Evolutionary conservation across 1,140 invertebrate genomes (phyloP).

Genomic region (Drosophila oshimai): DNA sequence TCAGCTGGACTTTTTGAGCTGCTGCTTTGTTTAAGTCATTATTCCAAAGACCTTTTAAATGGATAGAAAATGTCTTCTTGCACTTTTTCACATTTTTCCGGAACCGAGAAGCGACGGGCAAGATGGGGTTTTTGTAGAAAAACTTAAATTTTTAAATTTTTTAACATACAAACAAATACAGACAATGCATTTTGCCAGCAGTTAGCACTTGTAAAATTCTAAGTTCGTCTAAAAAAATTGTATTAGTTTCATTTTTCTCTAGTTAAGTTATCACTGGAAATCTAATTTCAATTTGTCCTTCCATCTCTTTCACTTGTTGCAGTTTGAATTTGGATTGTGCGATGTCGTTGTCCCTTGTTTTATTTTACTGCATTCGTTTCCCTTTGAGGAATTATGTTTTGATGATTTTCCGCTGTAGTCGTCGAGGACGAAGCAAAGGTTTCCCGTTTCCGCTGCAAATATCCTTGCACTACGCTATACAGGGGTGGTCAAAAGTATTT

Average conservation of each 20-base stretch:
- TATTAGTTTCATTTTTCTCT: neutral
- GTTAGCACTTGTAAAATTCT: neutral
- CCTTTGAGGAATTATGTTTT: conserved; percentile 34
- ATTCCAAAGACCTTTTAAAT: conserved; percentile 23
- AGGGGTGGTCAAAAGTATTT: too few relatives aligned
- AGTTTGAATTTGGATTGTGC: neutral
- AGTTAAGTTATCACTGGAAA: neutral
- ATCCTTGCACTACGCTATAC: neutral
- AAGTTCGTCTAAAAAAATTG: neutral
- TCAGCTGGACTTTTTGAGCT: conserved; percentile 15
- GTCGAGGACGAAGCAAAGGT: neutral
- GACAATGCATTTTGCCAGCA: conserved; percentile 36
- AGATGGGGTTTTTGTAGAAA: conserved; percentile 13
- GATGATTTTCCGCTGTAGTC: conserved; percentile 24
- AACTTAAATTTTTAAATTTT: neutral
- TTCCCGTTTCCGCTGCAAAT: neutral
- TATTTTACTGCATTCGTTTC: conserved; percentile 17
- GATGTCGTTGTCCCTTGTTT: neutral
- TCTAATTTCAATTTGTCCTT: neutral
- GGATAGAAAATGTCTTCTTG: conserved; percentile 4
- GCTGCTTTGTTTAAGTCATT: too few relatives aligned
- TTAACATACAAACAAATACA: neutral
- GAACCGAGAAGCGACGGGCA: neutral
- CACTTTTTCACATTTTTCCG: neutral
- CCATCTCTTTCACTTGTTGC: too few relatives aligned